Conservation (phyloP, 2,113 vertebrate genomes). For the Muntiacus reevesi region DNA sequence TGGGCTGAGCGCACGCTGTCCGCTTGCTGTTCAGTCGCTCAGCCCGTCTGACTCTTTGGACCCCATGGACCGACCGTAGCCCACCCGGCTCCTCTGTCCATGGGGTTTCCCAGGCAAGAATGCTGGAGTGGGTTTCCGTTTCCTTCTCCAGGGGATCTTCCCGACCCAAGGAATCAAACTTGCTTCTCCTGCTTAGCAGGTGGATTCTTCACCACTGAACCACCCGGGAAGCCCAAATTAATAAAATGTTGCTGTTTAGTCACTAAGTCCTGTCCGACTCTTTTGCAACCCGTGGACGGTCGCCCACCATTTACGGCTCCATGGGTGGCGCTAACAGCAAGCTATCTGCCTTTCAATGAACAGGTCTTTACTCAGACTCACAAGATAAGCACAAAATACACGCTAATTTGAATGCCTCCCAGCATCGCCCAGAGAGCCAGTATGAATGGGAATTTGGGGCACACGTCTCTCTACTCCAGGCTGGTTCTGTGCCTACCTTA, state of each 20-base stretch:
- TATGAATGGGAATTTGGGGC: neutral
- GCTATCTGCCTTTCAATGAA: neutral
- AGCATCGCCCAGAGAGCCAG: neutral
- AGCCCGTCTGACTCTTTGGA: neutral
- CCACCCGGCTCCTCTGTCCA: neutral
- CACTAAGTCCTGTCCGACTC: neutral
- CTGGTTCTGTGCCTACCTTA: too few relatives aligned
- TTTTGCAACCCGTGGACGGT: neutral
- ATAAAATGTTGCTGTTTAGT: neutral
- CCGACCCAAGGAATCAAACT: neutral
- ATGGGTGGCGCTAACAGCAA: neutral
- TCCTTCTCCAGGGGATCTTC: neutral
- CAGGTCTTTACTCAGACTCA: neutral
- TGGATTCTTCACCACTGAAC: neutral
- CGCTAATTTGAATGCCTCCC: neutral
- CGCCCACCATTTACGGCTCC: rapidly evolving
- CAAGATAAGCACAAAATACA: neutral
- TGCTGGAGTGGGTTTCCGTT: neutral
- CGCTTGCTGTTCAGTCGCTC: neutral
- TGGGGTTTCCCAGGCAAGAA: neutral
- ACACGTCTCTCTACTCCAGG: too few relatives aligned
- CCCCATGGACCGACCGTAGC: neutral
- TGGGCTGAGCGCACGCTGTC: rapidly evolving
- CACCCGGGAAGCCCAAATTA: neutral
- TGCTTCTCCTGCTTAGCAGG: neutral